Evolutionary conservation across 2,888 invertebrate species (phyloP), one percentile per base, ranked within the genome.

Genomic region (Stegana nigrithorax): DNA sequence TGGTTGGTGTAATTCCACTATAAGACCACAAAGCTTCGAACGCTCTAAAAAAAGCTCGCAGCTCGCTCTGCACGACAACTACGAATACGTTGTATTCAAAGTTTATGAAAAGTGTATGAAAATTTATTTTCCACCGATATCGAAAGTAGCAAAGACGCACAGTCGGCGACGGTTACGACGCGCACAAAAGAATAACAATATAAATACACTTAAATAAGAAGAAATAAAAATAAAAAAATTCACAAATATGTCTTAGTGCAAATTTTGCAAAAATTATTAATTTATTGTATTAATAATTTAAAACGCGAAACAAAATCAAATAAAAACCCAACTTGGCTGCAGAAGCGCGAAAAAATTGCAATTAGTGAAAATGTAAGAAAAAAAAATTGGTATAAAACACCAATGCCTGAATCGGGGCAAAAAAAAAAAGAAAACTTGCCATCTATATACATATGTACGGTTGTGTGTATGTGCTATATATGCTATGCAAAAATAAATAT

Each of bases 261-360:
- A 32, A 21, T 19, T 59, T 67, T 66, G 78, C 19, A 44, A 53
- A 60, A 57, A 75, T 70, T 75, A 75, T 80, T 80, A 72, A 78
- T 78, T 78, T 78, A 78, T 76, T 76, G 69, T 69, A 75, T 68
- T 70, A 73, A 73, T 50, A 25, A n/a, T 25, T n/a, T 50, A 23
- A 25, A 50, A 26, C 23, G 50, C 5, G 32, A 12, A n/a, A n/a
- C 72, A 75, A 75, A 72, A 72, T 75, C 67, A 77, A 72, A 78
- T 73, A 71, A 36, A 23, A 39, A 80, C 73, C 8, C 12, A 47
- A 23, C 23, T 8, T 25, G 47, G 3, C 10, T 23, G 12, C 4
- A 12, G 23, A 14, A 23, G 23, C 10, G 47, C 14, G 47, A 47
- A 47, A 47, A 47, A 36, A 10, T 36, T 36, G 10, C 12, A 2